Percentiles rank a stretch among this genome's conserved stretches.
Conservation (phyloP, 1,140 invertebrate genomes). For the Bombus affinis region DNA sequence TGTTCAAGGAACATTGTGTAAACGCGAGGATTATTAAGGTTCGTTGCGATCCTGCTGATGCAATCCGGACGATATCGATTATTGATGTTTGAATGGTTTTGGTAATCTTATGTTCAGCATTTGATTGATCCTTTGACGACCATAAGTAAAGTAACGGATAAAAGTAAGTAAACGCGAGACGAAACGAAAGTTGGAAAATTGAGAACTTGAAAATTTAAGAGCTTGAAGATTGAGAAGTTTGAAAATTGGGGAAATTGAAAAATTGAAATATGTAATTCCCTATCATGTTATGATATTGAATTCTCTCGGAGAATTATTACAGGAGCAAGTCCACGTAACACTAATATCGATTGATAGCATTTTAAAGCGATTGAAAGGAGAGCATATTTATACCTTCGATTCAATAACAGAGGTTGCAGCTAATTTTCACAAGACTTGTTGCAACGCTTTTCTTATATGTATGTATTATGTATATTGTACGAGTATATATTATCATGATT, state of each 20-base stretch:
- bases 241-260: too few relatives aligned
- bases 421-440: background rate
- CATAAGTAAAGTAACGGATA: too few relatives aligned
- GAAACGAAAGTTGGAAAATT: too few relatives aligned
- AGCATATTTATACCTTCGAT: background rate
- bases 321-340: background rate
- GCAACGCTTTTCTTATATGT: background rate
- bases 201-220: too few relatives aligned
- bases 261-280: too few relatives aligned
- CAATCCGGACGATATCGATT: background rate
- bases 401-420: background rate
- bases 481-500: background rate
- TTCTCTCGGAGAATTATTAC: too few relatives aligned
- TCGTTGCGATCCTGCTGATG: background rate
- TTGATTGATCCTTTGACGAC: too few relatives aligned
- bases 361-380: background rate
- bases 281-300: too few relatives aligned
- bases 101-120: background rate
- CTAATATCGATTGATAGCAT: background rate
- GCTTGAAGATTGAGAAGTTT: too few relatives aligned
- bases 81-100: background rate
- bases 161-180: too few relatives aligned
- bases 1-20: background rate
- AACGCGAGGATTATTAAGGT: background rate
- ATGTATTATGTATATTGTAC: background rate